phyloP scores from a whole-genome alignment of 1,140 invertebrate species.

The Pseudomyrmex flavicornis region DNA sequence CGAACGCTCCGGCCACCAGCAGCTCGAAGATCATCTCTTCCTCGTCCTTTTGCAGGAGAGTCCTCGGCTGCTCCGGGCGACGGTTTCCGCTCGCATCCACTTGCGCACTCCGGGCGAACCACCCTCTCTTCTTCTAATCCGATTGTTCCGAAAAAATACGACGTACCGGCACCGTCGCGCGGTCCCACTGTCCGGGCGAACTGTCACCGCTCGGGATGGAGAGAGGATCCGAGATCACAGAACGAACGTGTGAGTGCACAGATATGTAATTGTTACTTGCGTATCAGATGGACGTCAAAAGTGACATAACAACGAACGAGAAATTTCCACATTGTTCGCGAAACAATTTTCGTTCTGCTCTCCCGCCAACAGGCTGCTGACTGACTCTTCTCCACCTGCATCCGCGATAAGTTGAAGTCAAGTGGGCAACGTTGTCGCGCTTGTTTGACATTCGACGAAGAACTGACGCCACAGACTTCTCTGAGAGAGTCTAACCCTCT shows the following conservation, averaged over 20 bases:
- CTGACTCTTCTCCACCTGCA: conserved; percentile 49
- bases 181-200: conserved; percentile 6
- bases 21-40: conserved; percentile 84
- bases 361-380: neutral
- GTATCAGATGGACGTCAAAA: conserved; percentile 66
- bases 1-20: conserved; percentile 84
- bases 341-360: neutral
- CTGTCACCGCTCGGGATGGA: conserved; percentile 7
- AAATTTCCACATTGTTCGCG: conserved; percentile 66
- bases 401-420: neutral
- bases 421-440: neutral
- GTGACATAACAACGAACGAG: conserved; percentile 70
- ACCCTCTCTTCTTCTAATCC: conserved; percentile 14
- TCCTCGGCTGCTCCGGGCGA: conserved; percentile 75
- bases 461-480: conserved; percentile 25
- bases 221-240: neutral
- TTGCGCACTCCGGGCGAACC: conserved; percentile 70
- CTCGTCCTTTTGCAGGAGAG: conserved; percentile 79
- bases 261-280: neutral
- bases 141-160: neutral
- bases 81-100: conserved; percentile 77
- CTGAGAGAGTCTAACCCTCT: conserved; percentile 26
- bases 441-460: conserved; percentile 64
- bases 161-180: conserved; percentile 12
- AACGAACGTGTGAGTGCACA: neutral